Evolutionary conservation across 2,888 invertebrate species (phyloP).

Genomic region (Acleris cristana): DNA sequence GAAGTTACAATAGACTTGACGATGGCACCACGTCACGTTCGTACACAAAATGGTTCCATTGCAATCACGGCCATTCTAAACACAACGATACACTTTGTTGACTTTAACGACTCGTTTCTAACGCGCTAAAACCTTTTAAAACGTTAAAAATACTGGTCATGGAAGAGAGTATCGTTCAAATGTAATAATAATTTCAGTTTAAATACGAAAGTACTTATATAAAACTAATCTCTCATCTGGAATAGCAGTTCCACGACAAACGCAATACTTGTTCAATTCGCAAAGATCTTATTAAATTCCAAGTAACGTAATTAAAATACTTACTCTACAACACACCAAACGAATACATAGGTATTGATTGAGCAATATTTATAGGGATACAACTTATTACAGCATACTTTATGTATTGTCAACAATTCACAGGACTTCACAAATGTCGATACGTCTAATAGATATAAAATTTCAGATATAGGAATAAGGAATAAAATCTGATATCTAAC

Average conservation of each 20-base stretch:
- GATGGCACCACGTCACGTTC: too few relatives aligned
- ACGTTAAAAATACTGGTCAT: constrained; percentile 45
- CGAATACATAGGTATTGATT: constrained; percentile 57
- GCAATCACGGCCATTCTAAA: background rate
- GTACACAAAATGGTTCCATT: too few relatives aligned
- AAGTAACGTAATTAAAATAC: constrained; percentile 45
- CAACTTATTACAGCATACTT: constrained; percentile 67
- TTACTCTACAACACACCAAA: constrained; percentile 56
- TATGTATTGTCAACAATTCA: constrained; percentile 82
- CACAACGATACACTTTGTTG: constrained; percentile 11
- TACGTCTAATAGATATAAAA: constrained; percentile 78
- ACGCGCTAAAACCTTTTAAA: constrained; percentile 5
- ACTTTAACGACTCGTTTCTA: background rate
- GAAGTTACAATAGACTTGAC: too few relatives aligned
- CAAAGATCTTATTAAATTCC: constrained; percentile 46
- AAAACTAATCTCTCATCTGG: constrained; percentile 5
- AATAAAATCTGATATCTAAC: constrained; percentile 78
- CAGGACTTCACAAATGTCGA: constrained; percentile 64
- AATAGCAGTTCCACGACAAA: constrained; percentile 8
- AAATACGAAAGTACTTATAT: constrained; percentile 36
- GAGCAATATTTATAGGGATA: constrained; percentile 77
- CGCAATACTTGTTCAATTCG: constrained; percentile 15
- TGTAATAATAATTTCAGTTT: constrained; percentile 24
- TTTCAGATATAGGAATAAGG: constrained; percentile 76
- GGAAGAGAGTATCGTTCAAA: constrained; percentile 38